Evolutionary conservation across 2,888 invertebrate species (phyloP), one percentile per base, ranked within the genome.

Genomic region (Drosophila falleni): DNA sequence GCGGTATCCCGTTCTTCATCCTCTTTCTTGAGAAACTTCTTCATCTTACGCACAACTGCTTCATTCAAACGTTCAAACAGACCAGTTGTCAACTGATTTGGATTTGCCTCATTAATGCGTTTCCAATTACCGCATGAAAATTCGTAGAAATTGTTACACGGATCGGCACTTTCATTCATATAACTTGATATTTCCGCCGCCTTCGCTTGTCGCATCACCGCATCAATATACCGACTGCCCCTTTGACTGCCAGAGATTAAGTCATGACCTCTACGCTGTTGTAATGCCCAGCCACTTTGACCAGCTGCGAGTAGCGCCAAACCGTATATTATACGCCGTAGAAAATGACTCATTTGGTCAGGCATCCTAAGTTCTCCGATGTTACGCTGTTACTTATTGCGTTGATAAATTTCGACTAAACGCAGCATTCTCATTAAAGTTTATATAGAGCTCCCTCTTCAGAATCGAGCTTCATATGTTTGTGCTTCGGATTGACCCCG

Each of bases 81-180:
- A 0, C 91, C 91, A 2, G 92, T 91, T 1, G 80, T 78, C 0
- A 79, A 6, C 16, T 76, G 76, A 3, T 65, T 70, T 3, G 60
- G 11, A 11, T 54, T 71, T 23, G 91, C 89, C 3, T 87, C 81
- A 68, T 92, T 85, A 2, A 81, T 59, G 15, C 68, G 76, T 0
- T 63, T 37, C 85, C 89, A 92, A 41, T 89, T 90, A 8, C 92
- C 92, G 58, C 91, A 92, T 2, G 92, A 84, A 47, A 91, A 92
- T 9, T 75, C 68, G 42, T 92, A 92, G 54, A 92, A 92, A 62
- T 92, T 80, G 3, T 70, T 54, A 61, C 91, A 92, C 9, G 91
- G 91, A 78, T 92, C 82, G 0, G 78, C 66, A 2, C 41, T 65
- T 11, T 74, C 71, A 54, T 92, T 73, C 81, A 92, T 89, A 39